phyloP scores from a whole-genome alignment of 2,888 invertebrate genomes.

The Dynastes grantii region DNA sequence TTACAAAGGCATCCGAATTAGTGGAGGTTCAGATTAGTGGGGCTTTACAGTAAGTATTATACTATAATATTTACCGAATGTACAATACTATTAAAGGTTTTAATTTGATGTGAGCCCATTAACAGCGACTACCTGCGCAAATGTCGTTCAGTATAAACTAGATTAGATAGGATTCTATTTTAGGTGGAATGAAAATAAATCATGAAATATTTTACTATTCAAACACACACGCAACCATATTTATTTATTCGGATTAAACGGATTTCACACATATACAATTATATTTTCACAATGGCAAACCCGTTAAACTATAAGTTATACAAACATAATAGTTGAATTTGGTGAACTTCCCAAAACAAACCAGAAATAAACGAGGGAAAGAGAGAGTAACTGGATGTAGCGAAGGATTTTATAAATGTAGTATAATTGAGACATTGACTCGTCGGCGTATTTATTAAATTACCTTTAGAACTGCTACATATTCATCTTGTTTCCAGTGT shows the following conservation, averaged over 20 bases:
- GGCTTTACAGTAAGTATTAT: no score
- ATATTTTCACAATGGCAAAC: constrained; percentile 33
- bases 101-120: no score
- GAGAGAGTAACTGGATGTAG: constrained; percentile 14
- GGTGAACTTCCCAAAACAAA: background rate
- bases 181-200: constrained; percentile 46
- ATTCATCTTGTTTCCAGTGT: constrained; percentile 34
- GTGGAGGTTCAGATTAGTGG: no score
- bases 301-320: background rate
- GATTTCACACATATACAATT: constrained; percentile 38
- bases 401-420: background rate
- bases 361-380: constrained; percentile 4
- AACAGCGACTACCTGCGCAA: background rate
- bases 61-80: no score
- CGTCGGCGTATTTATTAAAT: constrained; percentile 32
- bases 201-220: constrained; percentile 48
- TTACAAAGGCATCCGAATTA: no score
- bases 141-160: constrained; percentile 22
- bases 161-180: constrained; percentile 2
- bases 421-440: constrained; percentile 38
- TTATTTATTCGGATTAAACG: constrained; percentile 43
- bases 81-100: no score
- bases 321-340: background rate
- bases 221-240: constrained; percentile 38
- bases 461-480: constrained; percentile 23